phyloP scores from a whole-genome alignment of 1,140 invertebrate species.

The Procambarus virginalis region DNA sequence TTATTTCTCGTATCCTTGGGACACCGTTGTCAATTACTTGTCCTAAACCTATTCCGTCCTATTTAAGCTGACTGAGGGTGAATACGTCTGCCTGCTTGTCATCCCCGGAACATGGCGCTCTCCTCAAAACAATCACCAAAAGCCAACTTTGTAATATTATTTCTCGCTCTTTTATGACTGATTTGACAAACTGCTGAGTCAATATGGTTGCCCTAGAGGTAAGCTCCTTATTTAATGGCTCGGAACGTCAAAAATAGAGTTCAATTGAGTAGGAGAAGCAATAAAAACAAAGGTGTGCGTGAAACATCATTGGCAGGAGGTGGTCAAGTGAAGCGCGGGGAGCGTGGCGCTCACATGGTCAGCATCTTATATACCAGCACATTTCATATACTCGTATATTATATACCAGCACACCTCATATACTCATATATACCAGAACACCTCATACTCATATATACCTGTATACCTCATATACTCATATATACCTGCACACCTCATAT shows the following conservation, averaged over 20 bases:
- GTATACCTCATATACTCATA: too few relatives aligned
- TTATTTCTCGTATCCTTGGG: slow-evolving; percentile 12
- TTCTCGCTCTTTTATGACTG: background rate
- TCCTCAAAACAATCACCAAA: background rate
- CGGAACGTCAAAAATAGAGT: background rate
- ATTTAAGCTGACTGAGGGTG: slow-evolving; percentile 1
- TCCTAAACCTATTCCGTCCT: slow-evolving; percentile 15
- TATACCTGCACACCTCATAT: too few relatives aligned
- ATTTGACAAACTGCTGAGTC: background rate
- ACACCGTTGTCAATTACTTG: slow-evolving; percentile 1
- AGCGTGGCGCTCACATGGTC: background rate
- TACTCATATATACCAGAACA: too few relatives aligned
- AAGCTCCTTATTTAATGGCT: background rate
- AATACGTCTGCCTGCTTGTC: slow-evolving; percentile 13
- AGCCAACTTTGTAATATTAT: background rate
- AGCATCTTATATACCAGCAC: too few relatives aligned
- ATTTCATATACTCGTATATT: too few relatives aligned
- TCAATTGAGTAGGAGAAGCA: background rate
- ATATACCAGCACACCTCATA: too few relatives aligned
- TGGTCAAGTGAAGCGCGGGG: background rate
- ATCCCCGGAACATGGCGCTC: slow-evolving; percentile 8
- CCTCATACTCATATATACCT: too few relatives aligned
- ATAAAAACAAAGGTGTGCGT: background rate
- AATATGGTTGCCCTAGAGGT: background rate
- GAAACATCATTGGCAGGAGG: background rate